These are phyloP conservation scores for Brachionus sp. DNA, from an alignment of 1,140 invertebrate genomes.

Conservation along the genomic window DNA sequence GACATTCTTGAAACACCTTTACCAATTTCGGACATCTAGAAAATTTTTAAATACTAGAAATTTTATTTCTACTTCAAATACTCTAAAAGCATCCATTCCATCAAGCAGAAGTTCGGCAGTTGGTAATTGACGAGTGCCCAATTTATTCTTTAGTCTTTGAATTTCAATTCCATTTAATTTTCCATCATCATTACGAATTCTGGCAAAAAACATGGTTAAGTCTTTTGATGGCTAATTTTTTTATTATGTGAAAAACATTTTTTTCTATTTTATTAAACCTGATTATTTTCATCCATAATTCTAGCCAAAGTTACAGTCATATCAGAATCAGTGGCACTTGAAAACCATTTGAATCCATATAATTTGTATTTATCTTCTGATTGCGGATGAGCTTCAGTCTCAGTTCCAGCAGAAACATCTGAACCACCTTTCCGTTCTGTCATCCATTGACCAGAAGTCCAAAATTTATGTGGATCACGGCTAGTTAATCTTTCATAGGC, in stretches of 20 bases:
- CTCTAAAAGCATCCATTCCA: conserved; percentile 61
- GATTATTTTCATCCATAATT: conserved; percentile 58
- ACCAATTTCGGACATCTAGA: conserved; percentile 62
- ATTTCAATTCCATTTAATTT: conserved; percentile 63
- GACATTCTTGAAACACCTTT: conserved; percentile 63
- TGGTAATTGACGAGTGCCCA: conserved; percentile 65
- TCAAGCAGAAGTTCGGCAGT: conserved; percentile 65
- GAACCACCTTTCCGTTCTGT: conserved; percentile 66
- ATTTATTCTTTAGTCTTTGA: conserved; percentile 64
- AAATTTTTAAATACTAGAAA: neutral
- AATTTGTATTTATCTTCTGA: conserved; percentile 59
- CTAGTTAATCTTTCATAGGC: conserved; percentile 59
- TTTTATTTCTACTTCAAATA: conserved; percentile 47
- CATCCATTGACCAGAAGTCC: conserved; percentile 69
- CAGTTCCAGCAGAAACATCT: conserved; percentile 65
- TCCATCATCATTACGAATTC: conserved; percentile 55
- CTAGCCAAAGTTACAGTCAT: conserved; percentile 65
- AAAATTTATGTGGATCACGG: conserved; percentile 62
- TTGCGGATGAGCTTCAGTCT: conserved; percentile 62
- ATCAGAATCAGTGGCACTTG: conserved; percentile 66
- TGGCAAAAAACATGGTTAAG: conserved; percentile 64
- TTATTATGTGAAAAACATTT: neutral
- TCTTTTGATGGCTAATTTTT: conserved; percentile 60
- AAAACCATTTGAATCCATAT: conserved; percentile 65
- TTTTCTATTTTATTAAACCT: conserved; percentile 52